These are phyloP conservation scores for Halcyon chelicuti DNA, from an alignment of 2,797 vertebrate genomes.

Conservation along the genomic window DNA sequence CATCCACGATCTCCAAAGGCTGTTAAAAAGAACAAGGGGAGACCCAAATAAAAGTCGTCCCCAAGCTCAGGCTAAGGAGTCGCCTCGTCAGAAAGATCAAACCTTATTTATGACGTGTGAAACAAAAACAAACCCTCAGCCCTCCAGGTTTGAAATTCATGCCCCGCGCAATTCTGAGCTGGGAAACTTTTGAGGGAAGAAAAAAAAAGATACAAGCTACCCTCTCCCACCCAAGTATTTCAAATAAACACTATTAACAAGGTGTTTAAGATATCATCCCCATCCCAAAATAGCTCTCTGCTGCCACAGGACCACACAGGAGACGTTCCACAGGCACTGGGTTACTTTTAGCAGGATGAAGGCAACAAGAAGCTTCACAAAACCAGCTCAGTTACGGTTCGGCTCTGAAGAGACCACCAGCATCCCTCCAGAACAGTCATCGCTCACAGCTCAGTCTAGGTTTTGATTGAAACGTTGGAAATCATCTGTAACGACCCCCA, in stretches of 20 bases:
- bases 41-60: background rate
- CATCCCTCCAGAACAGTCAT: conserved; percentile 17
- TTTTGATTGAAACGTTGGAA: conserved; percentile 32
- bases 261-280: conserved; percentile 20
- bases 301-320: conserved; percentile 47
- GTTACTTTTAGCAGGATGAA: conserved; percentile 5
- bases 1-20: background rate
- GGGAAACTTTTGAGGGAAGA: background rate
- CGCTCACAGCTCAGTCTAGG: conserved; percentile 26
- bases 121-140: background rate
- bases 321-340: background rate
- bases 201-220: background rate
- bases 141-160: background rate
- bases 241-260: conserved; percentile 26
- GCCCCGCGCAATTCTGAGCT: rapidly evolving
- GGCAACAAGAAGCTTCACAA: background rate
- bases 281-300: background rate
- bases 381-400: conserved; percentile 17
- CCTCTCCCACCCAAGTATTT: background rate
- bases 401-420: conserved; percentile 47
- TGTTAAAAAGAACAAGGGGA: background rate
- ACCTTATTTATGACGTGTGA: background rate
- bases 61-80: background rate
- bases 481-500: background rate
- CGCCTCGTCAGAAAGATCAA: background rate